These are phyloP conservation scores for Sciurus vulgaris DNA, from an alignment of 2,797 vertebrate genomes.

Conservation along the genomic window DNA sequence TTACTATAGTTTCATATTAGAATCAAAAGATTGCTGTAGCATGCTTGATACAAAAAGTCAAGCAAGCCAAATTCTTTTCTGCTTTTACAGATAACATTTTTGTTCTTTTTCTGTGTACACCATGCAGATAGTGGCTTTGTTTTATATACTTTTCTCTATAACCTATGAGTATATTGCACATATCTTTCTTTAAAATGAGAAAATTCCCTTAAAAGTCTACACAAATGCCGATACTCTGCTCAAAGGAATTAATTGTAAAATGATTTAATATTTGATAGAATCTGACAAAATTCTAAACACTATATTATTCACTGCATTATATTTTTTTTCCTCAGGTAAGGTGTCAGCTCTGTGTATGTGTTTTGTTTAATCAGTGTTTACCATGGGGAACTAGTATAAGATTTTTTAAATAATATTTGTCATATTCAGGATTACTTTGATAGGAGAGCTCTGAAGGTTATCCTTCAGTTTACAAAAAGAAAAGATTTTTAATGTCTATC, in stretches of 20 bases:
- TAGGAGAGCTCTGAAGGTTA: background rate
- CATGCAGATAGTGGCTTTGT: constrained; percentile 60
- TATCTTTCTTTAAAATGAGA: constrained; percentile 26
- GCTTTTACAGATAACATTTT: constrained; percentile 84
- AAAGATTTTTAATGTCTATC: constrained; percentile 22
- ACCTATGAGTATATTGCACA: constrained; percentile 6
- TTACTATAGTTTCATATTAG: constrained; percentile 91
- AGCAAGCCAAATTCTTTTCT: constrained; percentile 86
- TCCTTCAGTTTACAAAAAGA: background rate
- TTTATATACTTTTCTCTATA: constrained; percentile 71
- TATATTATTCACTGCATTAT: background rate
- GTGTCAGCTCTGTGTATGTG: background rate
- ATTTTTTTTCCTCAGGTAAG: constrained; percentile 31
- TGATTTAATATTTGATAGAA: constrained; percentile 24
- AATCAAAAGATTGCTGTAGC: constrained; percentile 89
- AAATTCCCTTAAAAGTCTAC: constrained; percentile 52
- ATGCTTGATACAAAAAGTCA: constrained; percentile 88
- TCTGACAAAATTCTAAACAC: constrained; percentile 44
- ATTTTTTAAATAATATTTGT: background rate
- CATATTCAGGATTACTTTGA: background rate
- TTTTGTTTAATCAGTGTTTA: background rate
- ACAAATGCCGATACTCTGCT: constrained; percentile 11
- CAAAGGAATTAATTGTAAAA: constrained; percentile 57
- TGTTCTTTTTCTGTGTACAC: constrained; percentile 73
- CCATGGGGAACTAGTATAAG: background rate